Conservation (phyloP, 2,113 vertebrate species). For the Sminthopsis crassicaudata region DNA sequence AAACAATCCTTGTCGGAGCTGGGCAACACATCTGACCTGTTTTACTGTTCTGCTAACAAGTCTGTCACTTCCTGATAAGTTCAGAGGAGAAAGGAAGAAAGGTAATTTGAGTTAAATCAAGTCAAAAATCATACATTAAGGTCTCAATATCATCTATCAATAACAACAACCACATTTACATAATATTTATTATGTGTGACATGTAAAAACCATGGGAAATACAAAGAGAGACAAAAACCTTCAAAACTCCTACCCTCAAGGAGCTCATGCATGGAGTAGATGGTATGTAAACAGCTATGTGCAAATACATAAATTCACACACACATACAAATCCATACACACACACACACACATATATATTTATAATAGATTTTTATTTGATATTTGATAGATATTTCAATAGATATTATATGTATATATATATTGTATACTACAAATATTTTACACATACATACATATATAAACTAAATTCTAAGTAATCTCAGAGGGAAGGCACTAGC, state of each 20-base stretch:
- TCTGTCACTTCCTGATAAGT: constrained; percentile 17
- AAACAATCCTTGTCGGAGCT: background rate
- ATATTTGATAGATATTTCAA: too few species aligned
- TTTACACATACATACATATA: too few species aligned
- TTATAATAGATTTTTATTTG: too few species aligned
- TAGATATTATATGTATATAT: too few species aligned
- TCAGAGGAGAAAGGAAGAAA: background rate
- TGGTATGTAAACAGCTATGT: background rate
- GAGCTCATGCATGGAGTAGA: background rate
- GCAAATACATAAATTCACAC: background rate
- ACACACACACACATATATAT: too few species aligned
- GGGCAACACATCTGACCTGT: background rate
- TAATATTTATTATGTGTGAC: background rate
- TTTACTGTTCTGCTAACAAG: background rate
- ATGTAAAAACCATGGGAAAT: background rate
- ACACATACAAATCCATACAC: too few species aligned
- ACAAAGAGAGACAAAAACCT: background rate
- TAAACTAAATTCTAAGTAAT: background rate
- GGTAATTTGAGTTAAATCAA: background rate
- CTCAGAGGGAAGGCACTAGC: background rate
- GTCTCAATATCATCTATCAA: background rate
- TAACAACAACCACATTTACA: background rate
- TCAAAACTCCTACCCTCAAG: background rate
- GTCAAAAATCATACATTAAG: background rate
- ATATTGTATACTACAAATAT: too few species aligned